Percentiles rank a stretch among this genome's conserved stretches.
Evolutionary conservation across 1,140 invertebrate genomes (phyloP).

Genomic region (Tribolium madens): DNA sequence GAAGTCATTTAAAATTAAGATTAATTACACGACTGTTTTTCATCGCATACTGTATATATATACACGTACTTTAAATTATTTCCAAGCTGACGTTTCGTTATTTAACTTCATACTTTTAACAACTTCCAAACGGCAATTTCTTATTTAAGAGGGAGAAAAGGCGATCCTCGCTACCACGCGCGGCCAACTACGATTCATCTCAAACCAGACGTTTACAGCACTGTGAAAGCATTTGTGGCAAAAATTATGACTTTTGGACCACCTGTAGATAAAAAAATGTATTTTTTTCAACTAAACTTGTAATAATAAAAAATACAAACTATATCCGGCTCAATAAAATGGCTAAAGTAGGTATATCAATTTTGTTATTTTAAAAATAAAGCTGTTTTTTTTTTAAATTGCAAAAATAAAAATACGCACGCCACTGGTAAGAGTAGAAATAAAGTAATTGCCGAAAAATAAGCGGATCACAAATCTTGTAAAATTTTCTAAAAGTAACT

Average conservation of each 20-base stretch:
- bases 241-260: not conserved
- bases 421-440: too few relatives aligned
- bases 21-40: conserved; percentile 42
- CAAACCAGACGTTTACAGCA: not conserved
- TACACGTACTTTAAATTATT: conserved; percentile 53
- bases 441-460: too few relatives aligned
- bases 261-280: too few relatives aligned
- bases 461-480: too few relatives aligned
- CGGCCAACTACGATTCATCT: not conserved
- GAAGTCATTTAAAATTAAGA: conserved; percentile 45
- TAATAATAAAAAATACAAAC: too few relatives aligned
- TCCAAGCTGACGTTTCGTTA: conserved; percentile 53
- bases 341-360: too few relatives aligned
- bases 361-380: too few relatives aligned
- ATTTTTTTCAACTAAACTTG: too few relatives aligned
- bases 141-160: conserved; percentile 6
- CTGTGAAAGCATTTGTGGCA: not conserved
- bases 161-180: not conserved
- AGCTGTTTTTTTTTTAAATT: too few relatives aligned
- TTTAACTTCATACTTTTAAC: conserved; percentile 50
- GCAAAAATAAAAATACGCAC: too few relatives aligned
- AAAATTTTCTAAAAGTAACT: too few relatives aligned
- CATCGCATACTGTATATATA: conserved; percentile 11
- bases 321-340: too few relatives aligned
- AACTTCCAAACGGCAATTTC: conserved; percentile 23